Base-by-base conservation (phyloP, 2,888 invertebrate genomes). In the Amorpha juglandis region DNA sequence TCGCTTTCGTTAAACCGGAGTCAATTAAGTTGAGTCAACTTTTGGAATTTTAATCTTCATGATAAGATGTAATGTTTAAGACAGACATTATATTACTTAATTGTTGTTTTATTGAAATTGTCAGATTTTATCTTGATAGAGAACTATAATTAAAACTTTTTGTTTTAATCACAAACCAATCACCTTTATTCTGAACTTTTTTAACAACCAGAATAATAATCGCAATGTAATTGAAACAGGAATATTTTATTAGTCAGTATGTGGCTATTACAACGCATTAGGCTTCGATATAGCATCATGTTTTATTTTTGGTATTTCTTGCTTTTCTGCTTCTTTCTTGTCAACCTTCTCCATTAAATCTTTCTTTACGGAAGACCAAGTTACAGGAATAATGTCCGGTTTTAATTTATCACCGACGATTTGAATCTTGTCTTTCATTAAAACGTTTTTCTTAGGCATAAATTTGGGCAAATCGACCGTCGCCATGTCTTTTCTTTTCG, bases 371-470 rank as follows among this genome's bases (percentile, higher is more conserved):
- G 87, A 80, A 3, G 79, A 73, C 12, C 74, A 71, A 1, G 75
- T 70, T 16, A 74, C 77, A 19, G 73, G 72, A 48, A 81, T 81
- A 27, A 86, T 75, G 42, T 83, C 79, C 64, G 83, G 83, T 48
- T 73, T 80, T 2, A 84, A 65, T 45, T 84, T 88, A 55, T 88
- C 86, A 21, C 89, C 91, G 27, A 91, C 89, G 0, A 83, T 67
- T 69, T 86, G 79, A 14, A 89, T 86, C 0, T 74, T 74, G 21
- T 81, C 72, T 70, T 85, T 85, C n/a, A 74, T 68, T 11, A 74
- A 9, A 0, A 76, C 70, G 33, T 77, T 80, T 66, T 82, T 83
- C 33, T 77, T 79, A 0, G 71, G 58, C 9, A 70, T 7, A 12
- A 53, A 63, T 69, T 76, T 79, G 1, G 70, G 42, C 9, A 70